phyloP scores from a whole-genome alignment of 2,888 invertebrate species.

The Seladonia tumulorum region DNA sequence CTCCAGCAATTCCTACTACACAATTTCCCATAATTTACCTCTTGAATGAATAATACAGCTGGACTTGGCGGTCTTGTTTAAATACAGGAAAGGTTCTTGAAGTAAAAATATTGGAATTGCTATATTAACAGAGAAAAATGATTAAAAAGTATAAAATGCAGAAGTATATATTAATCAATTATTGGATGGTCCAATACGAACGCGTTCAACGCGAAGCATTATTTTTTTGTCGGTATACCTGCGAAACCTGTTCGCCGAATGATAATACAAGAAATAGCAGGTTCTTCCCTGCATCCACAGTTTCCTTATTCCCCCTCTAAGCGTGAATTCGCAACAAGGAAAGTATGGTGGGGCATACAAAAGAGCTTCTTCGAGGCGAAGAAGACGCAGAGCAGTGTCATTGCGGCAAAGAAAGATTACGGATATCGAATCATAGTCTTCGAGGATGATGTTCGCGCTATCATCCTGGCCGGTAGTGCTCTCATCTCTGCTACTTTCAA shows the following conservation, averaged over 20 bases:
- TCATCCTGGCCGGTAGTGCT: not conserved
- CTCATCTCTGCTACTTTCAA: not conserved
- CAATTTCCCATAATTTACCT: not conserved
- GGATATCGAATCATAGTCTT: not conserved
- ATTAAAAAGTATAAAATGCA: too few relatives aligned
- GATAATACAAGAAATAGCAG: not conserved
- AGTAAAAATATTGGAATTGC: too few relatives aligned
- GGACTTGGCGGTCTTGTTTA: too few relatives aligned
- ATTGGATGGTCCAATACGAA: too few relatives aligned
- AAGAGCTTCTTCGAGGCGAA: not conserved
- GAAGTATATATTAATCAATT: too few relatives aligned
- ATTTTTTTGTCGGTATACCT: not conserved
- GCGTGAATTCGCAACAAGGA: not conserved
- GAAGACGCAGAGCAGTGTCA: slow-evolving; percentile 13
- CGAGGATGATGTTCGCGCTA: not conserved
- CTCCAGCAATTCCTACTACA: not conserved
- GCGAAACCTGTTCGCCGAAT: not conserved
- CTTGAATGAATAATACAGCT: not conserved
- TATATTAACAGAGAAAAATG: too few relatives aligned
- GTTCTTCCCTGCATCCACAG: not conserved
- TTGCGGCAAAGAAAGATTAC: not conserved
- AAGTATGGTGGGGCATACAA: slow-evolving; percentile 41
- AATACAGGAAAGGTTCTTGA: too few relatives aligned
- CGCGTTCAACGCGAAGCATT: not conserved
- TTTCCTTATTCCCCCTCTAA: not conserved